A percentile compares a stretch with the other conserved stretches of the same genome.
Conservation (phyloP, 2,797 vertebrate species). For the Syncerus caffer region DNA sequence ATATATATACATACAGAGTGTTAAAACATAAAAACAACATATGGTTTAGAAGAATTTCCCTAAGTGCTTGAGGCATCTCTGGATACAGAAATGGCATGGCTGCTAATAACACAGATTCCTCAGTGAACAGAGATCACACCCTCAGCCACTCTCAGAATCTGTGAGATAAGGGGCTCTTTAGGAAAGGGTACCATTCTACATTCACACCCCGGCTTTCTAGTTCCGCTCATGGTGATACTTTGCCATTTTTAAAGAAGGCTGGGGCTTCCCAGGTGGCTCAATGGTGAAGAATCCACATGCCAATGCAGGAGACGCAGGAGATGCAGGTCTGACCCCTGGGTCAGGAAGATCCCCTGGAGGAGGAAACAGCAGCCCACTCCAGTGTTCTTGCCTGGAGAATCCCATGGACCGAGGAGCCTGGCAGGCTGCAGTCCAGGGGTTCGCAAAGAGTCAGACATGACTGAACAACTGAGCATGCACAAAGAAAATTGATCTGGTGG, state of each 20-base stretch:
- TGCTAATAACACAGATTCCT: constrained; percentile 37
- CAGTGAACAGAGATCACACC: not conserved
- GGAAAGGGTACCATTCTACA: not conserved
- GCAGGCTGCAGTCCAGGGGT: not conserved
- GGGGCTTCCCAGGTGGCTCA: not conserved
- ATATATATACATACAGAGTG: constrained; percentile 53
- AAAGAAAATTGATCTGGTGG: not conserved
- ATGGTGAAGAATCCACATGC: not conserved
- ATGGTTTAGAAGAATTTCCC: constrained; percentile 59
- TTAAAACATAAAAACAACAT: constrained; percentile 70
- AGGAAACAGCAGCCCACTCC: not conserved
- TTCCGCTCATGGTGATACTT: not conserved
- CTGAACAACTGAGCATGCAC: not conserved
- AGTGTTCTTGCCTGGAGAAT: not conserved
- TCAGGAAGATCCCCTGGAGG: not conserved
- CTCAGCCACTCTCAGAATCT: not conserved
- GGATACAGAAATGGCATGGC: constrained; percentile 7
- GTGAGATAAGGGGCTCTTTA: not conserved
- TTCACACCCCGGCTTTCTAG: not conserved
- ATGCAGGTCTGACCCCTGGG: not conserved
- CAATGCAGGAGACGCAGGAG: not conserved
- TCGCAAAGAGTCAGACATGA: not conserved
- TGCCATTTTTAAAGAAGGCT: not conserved
- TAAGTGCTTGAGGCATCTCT: constrained; percentile 41
- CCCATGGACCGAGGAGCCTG: not conserved